phyloP scores from a whole-genome alignment of 37 sponge, comb jelly and placozoan species.

The Agelas oroides region DNA sequence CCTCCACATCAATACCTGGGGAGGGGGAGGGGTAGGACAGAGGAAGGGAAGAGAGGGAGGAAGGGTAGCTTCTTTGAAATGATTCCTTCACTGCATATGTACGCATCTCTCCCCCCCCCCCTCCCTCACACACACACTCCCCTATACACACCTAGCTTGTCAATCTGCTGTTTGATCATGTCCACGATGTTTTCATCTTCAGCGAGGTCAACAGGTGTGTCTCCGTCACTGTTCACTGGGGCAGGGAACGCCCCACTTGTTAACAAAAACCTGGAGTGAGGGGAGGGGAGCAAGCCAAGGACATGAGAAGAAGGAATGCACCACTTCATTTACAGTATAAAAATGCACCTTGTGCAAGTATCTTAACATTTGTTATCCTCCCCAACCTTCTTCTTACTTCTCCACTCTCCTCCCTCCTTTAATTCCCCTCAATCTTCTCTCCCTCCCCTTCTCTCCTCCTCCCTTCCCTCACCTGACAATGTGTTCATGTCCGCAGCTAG shows the following conservation, averaged over 20 bases:
- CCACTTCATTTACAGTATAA: not conserved
- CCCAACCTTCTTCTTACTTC: not conserved
- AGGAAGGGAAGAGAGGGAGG: too few species aligned
- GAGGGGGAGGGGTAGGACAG: not conserved
- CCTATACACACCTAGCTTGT: constrained; percentile 33
- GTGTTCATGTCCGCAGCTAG: constrained; percentile 62
- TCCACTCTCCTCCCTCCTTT: not conserved
- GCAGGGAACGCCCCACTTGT: constrained; percentile 69
- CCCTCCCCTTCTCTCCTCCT: constrained; percentile 1
- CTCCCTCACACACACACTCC: constrained; percentile 21
- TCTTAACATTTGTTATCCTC: not conserved
- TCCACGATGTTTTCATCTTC: constrained; percentile 73
- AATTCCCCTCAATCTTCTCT: not conserved
- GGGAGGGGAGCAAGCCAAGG: too few species aligned
- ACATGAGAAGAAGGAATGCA: too few species aligned
- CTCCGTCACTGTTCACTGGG: constrained; percentile 82
- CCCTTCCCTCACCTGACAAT: constrained; percentile 13
- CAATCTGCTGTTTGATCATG: constrained; percentile 8
- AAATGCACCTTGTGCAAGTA: too few species aligned
- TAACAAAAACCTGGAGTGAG: constrained; percentile 70
- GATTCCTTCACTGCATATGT: too few species aligned
- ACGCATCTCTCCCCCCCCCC: too few species aligned
- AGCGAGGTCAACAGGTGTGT: constrained; percentile 69
- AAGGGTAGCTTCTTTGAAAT: too few species aligned
- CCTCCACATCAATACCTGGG: constrained; percentile 68